Base-by-base conservation (phyloP, 2,888 invertebrate species). In the Cosmia pyralina region DNA sequence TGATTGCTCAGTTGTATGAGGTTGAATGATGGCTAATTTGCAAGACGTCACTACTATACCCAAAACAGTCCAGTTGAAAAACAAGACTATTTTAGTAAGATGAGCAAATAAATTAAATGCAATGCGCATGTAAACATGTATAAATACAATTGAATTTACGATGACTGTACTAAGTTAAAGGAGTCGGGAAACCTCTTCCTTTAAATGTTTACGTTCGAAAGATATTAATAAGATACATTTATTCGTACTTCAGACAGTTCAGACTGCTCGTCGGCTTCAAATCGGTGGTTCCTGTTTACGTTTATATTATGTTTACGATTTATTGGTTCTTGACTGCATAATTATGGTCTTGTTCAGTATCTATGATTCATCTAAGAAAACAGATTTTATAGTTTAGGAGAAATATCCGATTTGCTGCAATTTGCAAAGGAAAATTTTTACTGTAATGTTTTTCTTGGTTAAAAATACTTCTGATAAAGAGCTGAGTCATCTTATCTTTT, bases 241-340 rank as follows among this genome's bases (percentile, higher is more conserved):
- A 88, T 88, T 85, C 87, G 85, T 87, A 86, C 88, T 88, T 80
- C 82, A 86, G 87, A 88, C 84, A 81, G 77, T 88, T 79, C 82
- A 86, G 87, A 88, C 84, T 81, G 77, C 84, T 75, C 73, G 86
- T 84, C 87, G 79, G 68, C 84, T 65, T 72, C 41, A 44, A 63
- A 69, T 57, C 70, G 10, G 52, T 68, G 28, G 69, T 77, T 82
- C 71, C 66, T 87, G 84, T 88, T 89, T 88, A 87, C 79, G 78
- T 82, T 79, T 79, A 85, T 74, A 85, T 84, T 80, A 82, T 44
- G 22, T 50, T 55, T 74, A 72, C 78, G 89, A 90, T 90, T 90
- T 90, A 90, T 86, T 66, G 76, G 72, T 82, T 71, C 63, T 65
- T 74, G 62, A 80, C 59, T 80, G 50, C 59, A 28, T 59, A 5